Percentiles rank a stretch among this genome's conserved stretches.
Conservation (phyloP, 2,113 vertebrate species). For the Gobiocypris rarus region DNA sequence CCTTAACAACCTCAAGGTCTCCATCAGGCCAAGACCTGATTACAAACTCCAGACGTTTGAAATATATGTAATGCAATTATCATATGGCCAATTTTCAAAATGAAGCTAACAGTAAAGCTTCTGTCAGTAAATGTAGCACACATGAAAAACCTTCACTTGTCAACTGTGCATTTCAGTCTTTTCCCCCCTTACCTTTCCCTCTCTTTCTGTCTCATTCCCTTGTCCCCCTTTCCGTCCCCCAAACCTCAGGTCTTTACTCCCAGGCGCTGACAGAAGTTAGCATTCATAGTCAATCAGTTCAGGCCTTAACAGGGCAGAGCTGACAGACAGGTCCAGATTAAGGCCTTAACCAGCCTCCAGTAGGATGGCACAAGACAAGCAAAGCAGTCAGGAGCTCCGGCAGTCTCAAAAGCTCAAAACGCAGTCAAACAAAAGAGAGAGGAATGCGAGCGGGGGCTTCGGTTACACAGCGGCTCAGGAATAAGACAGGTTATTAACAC, state of each 20-base stretch:
- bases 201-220: constrained; percentile 53
- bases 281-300: constrained; percentile 75
- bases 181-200: constrained; percentile 48
- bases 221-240: constrained; percentile 54
- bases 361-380: constrained; percentile 71
- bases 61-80: constrained; percentile 16
- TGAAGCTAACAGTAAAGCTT: constrained; percentile 10
- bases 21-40: constrained; percentile 41
- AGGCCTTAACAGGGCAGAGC: constrained; percentile 78
- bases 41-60: constrained; percentile 41
- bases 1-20: constrained; percentile 46
- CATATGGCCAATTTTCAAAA: constrained; percentile 25
- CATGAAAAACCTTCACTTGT: constrained; percentile 12
- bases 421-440: constrained; percentile 71
- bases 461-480: constrained; percentile 69
- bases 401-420: constrained; percentile 54
- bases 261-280: constrained; percentile 77
- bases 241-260: constrained; percentile 66
- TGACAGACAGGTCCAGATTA: constrained; percentile 81
- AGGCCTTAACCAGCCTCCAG: constrained; percentile 75
- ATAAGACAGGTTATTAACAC: constrained; percentile 72
- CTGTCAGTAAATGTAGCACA: constrained; percentile 24
- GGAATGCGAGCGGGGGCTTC: constrained; percentile 72
- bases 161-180: constrained; percentile 42
- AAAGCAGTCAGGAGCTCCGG: constrained; percentile 65